Evolutionary conservation across 2,888 invertebrate genomes (phyloP), one percentile per base, ranked within the genome.

Genomic region (Drosophila niveifrons): DNA sequence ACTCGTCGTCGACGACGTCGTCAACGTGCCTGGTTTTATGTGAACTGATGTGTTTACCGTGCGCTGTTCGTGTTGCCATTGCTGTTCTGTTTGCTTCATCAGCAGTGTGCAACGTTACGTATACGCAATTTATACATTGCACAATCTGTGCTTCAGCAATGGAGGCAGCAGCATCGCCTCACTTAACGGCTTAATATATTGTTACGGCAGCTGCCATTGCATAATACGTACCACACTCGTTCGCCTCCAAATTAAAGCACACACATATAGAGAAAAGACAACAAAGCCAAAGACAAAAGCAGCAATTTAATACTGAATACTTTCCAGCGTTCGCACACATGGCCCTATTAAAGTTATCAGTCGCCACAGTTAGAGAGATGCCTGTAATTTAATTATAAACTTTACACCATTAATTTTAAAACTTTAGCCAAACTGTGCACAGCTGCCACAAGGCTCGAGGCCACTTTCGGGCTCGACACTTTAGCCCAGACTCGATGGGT

Each of bases 321-420:
- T 67, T 71, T 65, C 61, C 10, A 50, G 31, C 39, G 65, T 51
- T 53, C 50, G 3, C 13, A 18, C 10, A 48, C 66, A 73, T 39
- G 46, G 58, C 18, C 41, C 67, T 79, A 79, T 80, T 52, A 57
- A 64, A 55, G 62, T 31, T 61, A 31, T 51, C 58, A 15, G 23
- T 29, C 36, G 28, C 9, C 44, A 10, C 10, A 31, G 52, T 72
- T 47, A 56, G 47, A 64, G 47, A 64, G 76, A 75, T 72, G 77
- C 75, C 72, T 66, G 82, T 90, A 89, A 90, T 90, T 90, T 90
- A 90, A 90, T 90, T 90, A 90, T 78, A 90, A 90, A 90, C 82
- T 90, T 90, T 87, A 71, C 74, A 79, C 86, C 88, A 90, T 90
- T 90, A 90, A 90, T 90, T 88, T 69, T 78, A 82, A 89, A 90